A percentile compares a stretch with the other conserved stretches of the same genome.
These are phyloP conservation scores for Aleiodes sp. DNA, from an alignment of 1,140 invertebrate genomes.

Conservation along the genomic window DNA sequence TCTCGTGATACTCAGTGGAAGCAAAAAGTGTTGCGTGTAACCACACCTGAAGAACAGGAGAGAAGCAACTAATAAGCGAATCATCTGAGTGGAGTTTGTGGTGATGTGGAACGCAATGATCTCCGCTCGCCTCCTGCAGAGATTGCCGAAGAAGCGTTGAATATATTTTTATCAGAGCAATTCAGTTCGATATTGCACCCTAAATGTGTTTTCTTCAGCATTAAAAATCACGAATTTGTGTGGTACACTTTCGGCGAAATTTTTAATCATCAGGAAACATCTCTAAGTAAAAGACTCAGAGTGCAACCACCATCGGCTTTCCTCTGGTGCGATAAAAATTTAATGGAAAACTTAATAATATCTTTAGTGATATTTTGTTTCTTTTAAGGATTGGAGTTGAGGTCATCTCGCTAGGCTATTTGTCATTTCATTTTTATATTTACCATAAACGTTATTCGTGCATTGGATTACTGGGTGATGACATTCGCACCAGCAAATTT, in stretches of 20 bases:
- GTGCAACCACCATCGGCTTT: background rate
- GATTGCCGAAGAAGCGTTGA: background rate
- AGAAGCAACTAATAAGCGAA: background rate
- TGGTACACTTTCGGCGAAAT: background rate
- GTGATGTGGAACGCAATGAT: background rate
- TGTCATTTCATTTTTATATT: background rate
- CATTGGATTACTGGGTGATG: background rate
- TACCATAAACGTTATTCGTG: background rate
- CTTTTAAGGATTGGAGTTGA: too few relatives aligned
- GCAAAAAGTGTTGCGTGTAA: background rate
- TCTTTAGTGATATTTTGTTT: too few relatives aligned
- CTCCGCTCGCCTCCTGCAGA: background rate
- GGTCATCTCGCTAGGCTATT: too few relatives aligned
- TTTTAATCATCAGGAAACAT: background rate
- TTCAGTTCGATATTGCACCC: background rate
- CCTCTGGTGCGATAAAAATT: background rate
- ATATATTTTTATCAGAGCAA: background rate
- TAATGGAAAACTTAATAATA: background rate
- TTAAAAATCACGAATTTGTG: background rate
- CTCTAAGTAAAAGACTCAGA: background rate
- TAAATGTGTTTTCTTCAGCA: background rate
- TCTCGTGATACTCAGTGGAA: background rate
- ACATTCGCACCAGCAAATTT: background rate
- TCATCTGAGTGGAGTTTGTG: background rate
- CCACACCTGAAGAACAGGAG: background rate